phyloP scores from a whole-genome alignment of 1,140 invertebrate species.

The Anadara kagoshimensis region DNA sequence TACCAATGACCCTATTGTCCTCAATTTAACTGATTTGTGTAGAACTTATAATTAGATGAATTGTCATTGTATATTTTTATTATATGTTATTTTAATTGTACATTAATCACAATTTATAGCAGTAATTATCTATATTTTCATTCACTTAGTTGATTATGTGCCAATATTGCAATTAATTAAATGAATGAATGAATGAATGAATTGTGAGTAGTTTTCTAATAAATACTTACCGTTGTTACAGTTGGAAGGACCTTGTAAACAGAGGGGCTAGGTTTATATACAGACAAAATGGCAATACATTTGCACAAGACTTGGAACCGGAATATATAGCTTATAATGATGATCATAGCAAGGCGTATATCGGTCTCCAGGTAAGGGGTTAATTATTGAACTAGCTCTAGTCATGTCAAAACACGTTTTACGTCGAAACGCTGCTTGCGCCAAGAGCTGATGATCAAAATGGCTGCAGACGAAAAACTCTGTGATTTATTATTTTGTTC shows the following conservation, averaged over 20 bases:
- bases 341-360: conserved; percentile 45
- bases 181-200: neutral
- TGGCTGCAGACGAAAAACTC: neutral
- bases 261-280: conserved; percentile 44
- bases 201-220: neutral
- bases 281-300: conserved; percentile 41
- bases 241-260: conserved; percentile 28
- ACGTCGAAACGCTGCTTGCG: neutral
- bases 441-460: neutral
- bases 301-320: conserved; percentile 50
- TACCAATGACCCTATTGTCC: too few relatives aligned
- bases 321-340: conserved; percentile 48
- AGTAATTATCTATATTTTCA: too few relatives aligned
- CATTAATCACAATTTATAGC: too few relatives aligned
- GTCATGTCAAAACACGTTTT: neutral
- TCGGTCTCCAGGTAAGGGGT: conserved; percentile 48
- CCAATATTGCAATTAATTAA: too few relatives aligned
- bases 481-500: too few relatives aligned
- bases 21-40: too few relatives aligned
- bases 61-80: too few relatives aligned
- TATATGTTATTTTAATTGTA: too few relatives aligned
- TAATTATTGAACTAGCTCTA: too few relatives aligned
- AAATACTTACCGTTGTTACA: neutral
- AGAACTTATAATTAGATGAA: too few relatives aligned
- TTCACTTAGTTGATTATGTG: too few relatives aligned